Conservation (phyloP, 2,113 vertebrate species). For the Oxygymnocypris stewartii region DNA sequence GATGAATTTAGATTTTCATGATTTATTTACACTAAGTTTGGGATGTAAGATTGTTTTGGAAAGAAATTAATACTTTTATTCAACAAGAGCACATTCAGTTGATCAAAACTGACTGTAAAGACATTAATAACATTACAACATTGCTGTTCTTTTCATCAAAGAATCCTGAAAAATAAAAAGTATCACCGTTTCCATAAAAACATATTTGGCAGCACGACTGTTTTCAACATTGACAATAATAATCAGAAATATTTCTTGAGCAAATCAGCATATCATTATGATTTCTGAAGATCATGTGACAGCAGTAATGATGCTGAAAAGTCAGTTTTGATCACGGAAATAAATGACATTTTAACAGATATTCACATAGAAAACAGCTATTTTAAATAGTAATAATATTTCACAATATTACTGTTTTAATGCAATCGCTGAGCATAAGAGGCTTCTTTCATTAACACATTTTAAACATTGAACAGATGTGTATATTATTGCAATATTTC, state of each 20-base stretch:
- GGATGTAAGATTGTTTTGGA: not conserved
- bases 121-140: not conserved
- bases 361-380: not conserved
- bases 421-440: not conserved
- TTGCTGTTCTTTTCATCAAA: not conserved
- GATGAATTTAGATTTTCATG: not conserved
- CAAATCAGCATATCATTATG: not conserved
- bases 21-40: not conserved
- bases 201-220: too few relatives aligned
- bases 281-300: not conserved
- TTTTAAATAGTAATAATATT: not conserved
- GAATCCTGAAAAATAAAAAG: too few relatives aligned
- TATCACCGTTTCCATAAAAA: not conserved
- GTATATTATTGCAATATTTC: not conserved
- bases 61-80: not conserved
- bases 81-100: not conserved
- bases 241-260: not conserved
- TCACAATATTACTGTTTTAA: not conserved
- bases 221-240: not conserved
- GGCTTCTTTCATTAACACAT: not conserved
- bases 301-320: not conserved
- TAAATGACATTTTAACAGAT: not conserved
- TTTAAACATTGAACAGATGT: not conserved
- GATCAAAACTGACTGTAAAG: not conserved
- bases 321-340: too few relatives aligned